Conservation (phyloP, 2,888 invertebrate species). For the Metalampra italica region DNA sequence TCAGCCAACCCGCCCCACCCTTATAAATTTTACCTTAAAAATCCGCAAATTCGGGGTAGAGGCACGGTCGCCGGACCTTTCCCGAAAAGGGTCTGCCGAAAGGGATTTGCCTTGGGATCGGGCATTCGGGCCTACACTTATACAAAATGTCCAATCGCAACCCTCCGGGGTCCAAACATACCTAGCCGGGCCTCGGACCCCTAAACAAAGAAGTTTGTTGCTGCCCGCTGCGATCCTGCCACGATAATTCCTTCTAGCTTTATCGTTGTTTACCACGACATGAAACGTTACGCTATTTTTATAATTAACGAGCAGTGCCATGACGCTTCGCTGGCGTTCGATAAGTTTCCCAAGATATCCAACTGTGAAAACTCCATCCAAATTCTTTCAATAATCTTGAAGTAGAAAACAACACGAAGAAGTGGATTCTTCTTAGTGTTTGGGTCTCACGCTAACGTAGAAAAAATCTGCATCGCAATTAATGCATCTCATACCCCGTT, state of each 20-base stretch:
- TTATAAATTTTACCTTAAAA: conserved; percentile 78
- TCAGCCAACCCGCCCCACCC: conserved; percentile 36
- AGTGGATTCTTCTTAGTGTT: too few species aligned
- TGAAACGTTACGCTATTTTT: not conserved
- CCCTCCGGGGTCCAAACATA: conserved; percentile 58
- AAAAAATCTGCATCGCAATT: too few species aligned
- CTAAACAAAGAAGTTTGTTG: conserved; percentile 75
- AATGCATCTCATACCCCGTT: too few species aligned
- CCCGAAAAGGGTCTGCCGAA: conserved; percentile 71
- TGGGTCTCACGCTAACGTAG: too few species aligned
- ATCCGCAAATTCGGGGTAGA: conserved; percentile 74
- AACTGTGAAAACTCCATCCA: too few species aligned
- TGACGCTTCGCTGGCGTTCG: too few species aligned
- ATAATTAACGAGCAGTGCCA: not conserved
- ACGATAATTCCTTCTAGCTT: conserved; percentile 21
- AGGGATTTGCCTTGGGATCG: conserved; percentile 76
- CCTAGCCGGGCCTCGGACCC: conserved; percentile 42
- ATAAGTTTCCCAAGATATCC: too few species aligned
- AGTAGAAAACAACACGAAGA: too few species aligned
- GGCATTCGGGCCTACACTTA: conserved; percentile 70
- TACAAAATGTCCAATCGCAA: conserved; percentile 72
- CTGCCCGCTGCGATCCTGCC: conserved; percentile 49
- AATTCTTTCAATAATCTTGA: too few species aligned
- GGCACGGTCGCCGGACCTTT: conserved; percentile 69
- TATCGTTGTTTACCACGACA: not conserved